These are phyloP conservation scores for Ips typographus DNA, from an alignment of 1,140 invertebrate species.

Conservation along the genomic window DNA sequence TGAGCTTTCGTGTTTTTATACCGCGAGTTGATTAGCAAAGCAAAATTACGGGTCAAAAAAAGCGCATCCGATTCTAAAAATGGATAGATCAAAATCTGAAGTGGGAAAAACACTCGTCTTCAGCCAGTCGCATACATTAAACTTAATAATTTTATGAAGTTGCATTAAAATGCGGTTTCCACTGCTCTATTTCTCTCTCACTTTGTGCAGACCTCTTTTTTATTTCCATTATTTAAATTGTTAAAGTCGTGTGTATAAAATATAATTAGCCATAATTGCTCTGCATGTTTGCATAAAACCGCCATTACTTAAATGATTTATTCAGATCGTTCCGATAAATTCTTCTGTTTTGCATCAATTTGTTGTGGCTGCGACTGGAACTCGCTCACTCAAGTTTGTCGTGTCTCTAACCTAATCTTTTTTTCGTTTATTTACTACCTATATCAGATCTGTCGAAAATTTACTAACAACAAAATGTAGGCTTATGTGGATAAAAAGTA, in stretches of 20 bases:
- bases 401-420: too few relatives aligned
- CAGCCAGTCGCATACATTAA: too few relatives aligned
- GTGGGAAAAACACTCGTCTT: too few relatives aligned
- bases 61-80: too few relatives aligned
- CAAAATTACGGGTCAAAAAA: too few relatives aligned
- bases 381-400: constrained; percentile 5
- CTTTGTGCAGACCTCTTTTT: constrained; percentile 13
- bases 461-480: too few relatives aligned
- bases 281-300: constrained; percentile 34
- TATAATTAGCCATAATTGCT: constrained; percentile 35
- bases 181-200: neutral
- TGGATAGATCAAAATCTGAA: too few relatives aligned
- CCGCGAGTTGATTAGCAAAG: too few relatives aligned
- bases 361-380: constrained; percentile 33
- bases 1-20: too few relatives aligned
- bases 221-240: constrained; percentile 36
- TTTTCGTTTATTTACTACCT: too few relatives aligned
- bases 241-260: constrained; percentile 30
- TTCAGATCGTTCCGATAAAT: constrained; percentile 35
- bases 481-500: too few relatives aligned
- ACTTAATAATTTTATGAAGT: neutral
- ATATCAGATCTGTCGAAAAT: too few relatives aligned
- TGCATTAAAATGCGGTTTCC: constrained; percentile 26
- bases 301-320: constrained; percentile 33
- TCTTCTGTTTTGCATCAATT: constrained; percentile 36